A percentile compares a stretch with the other conserved stretches of the same genome.
These are phyloP conservation scores for Prorops nasuta DNA, from an alignment of 1,140 invertebrate genomes.

Conservation along the genomic window DNA sequence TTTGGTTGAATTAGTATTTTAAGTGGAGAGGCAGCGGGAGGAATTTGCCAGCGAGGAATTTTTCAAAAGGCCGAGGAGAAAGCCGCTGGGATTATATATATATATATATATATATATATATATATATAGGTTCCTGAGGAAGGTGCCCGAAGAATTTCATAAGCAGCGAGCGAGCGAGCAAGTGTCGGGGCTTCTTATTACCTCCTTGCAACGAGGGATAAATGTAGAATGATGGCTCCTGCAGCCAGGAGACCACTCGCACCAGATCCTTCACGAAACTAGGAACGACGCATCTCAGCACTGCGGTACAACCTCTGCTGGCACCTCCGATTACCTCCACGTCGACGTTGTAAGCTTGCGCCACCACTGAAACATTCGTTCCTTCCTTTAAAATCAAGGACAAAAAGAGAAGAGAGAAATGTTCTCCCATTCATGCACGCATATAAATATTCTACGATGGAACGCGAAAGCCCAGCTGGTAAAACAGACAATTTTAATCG, in stretches of 20 bases:
- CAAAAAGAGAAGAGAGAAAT: neutral
- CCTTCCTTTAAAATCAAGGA: neutral
- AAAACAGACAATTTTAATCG: too few relatives aligned
- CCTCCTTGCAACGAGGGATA: constrained; percentile 76
- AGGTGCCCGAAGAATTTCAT: too few relatives aligned
- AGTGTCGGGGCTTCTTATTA: too few relatives aligned
- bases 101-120: too few relatives aligned
- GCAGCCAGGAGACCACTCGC: constrained; percentile 79
- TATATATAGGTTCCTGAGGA: too few relatives aligned
- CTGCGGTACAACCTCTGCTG: constrained; percentile 75
- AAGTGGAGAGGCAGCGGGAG: too few relatives aligned
- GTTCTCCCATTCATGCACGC: neutral
- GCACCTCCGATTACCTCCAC: constrained; percentile 68
- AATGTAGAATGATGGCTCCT: constrained; percentile 74
- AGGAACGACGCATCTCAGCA: constrained; percentile 78
- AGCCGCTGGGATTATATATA: too few relatives aligned
- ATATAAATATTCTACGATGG: neutral
- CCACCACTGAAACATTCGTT: constrained; percentile 70
- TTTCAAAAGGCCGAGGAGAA: too few relatives aligned
- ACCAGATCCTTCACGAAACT: constrained; percentile 80
- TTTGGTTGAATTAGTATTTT: too few relatives aligned
- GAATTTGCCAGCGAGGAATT: too few relatives aligned
- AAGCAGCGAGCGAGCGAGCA: too few relatives aligned
- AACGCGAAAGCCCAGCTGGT: too few relatives aligned
- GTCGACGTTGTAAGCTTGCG: constrained; percentile 77